phyloP scores from a whole-genome alignment of 2,888 invertebrate genomes.

The Cyaniris semiargus region DNA sequence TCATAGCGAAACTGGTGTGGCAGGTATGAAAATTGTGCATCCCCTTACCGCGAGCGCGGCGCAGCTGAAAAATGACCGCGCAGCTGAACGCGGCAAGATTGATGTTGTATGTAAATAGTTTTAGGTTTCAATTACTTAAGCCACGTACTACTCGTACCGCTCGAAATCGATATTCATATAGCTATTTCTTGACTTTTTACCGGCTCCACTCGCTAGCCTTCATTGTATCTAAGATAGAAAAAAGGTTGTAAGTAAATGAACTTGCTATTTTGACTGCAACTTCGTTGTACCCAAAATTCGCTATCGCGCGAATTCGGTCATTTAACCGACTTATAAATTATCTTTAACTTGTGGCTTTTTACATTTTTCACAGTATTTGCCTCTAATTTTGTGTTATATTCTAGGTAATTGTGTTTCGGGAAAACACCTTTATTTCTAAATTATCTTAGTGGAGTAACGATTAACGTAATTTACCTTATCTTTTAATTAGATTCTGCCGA shows the following conservation, averaged over 20 bases:
- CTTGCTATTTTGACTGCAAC: too few species aligned
- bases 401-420: not conserved
- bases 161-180: not conserved
- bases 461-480: conserved; percentile 5
- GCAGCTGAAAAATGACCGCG: not conserved
- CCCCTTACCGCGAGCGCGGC: not conserved
- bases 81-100: not conserved
- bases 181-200: too few species aligned
- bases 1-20: not conserved
- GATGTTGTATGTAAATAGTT: conserved; percentile 9
- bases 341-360: too few species aligned
- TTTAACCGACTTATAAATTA: not conserved
- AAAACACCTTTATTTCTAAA: not conserved
- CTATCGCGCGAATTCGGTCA: too few species aligned
- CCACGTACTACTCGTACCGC: not conserved
- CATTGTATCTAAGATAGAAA: too few species aligned
- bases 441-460: not conserved
- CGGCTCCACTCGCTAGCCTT: too few species aligned
- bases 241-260: too few species aligned
- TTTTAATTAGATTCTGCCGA: not conserved
- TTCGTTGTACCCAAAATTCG: too few species aligned
- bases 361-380: too few species aligned
- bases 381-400: not conserved
- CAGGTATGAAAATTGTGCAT: conserved; percentile 22
- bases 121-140: not conserved